Conservation (phyloP, 2,888 invertebrate genomes). For the Tachina grossa region DNA sequence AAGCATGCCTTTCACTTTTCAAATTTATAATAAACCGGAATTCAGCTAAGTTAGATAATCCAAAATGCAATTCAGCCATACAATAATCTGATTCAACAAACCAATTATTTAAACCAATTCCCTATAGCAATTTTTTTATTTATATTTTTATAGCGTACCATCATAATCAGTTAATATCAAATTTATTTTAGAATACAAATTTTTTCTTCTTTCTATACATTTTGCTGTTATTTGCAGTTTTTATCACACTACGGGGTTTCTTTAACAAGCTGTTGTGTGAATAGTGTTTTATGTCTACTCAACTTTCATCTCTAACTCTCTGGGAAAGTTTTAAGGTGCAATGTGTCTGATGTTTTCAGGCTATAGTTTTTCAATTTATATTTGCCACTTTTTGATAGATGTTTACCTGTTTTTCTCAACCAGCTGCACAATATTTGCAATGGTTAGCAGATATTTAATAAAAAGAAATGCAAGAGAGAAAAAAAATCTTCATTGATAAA, state of each 20-base stretch:
- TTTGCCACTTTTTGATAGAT: conserved; percentile 71
- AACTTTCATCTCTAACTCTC: conserved; percentile 23
- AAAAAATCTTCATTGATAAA: conserved; percentile 67
- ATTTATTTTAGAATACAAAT: conserved; percentile 1
- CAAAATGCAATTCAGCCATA: too few relatives aligned
- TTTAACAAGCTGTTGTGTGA: conserved; percentile 10
- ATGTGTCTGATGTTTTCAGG: conserved; percentile 67
- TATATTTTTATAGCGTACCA: neutral
- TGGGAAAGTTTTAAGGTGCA: conserved; percentile 56
- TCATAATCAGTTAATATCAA: neutral
- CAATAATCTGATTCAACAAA: too few relatives aligned
- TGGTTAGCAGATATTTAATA: conserved; percentile 29
- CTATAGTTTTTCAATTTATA: conserved; percentile 72
- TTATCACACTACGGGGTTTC: conserved; percentile 71
- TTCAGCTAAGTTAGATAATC: too few relatives aligned
- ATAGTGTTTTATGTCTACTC: conserved; percentile 33
- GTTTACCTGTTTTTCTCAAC: conserved; percentile 55
- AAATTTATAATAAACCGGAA: too few relatives aligned
- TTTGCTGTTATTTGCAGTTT: conserved; percentile 43
- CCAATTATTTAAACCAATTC: too few relatives aligned
- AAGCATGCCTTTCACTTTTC: too few relatives aligned
- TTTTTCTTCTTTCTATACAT: neutral
- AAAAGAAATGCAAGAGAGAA: conserved; percentile 1
- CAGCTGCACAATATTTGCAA: conserved; percentile 45
- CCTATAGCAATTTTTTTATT: neutral